Evolutionary conservation across 2,797 vertebrate species (phyloP), one percentile per base, ranked within the genome.

Genomic region (Lepilemur septentrionalis): DNA sequence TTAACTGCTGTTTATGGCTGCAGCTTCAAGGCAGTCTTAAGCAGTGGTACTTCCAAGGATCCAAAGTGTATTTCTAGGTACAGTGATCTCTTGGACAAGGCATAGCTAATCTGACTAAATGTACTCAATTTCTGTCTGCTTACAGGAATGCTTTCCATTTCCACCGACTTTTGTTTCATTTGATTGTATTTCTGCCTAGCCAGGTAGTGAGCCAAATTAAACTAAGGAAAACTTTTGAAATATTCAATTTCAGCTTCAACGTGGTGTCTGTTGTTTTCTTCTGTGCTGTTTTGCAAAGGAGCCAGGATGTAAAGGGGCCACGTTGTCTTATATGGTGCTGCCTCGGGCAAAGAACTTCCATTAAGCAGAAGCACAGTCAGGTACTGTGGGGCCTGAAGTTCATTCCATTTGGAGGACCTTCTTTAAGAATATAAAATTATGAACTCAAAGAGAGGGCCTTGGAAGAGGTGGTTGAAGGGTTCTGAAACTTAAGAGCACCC

Each of bases 121-220:
- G 2, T 20, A 15, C 67, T 55, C n/a, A 13, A 7, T 59, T 61
- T 67, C 32, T 43, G 52, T 38, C 32, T 69, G 70, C 48, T 86
- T 38, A 63, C 10, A 35, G 84, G 63, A 81, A 86, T 22, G 32
- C 23, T 83, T 90, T 76, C 59, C 22, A 25, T 79, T 72, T 89
- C 43, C 52, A 63, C 69, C 73, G 17, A 73, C 32, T 84, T 92
- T 43, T 70, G 17, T 55, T 81, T 73, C 32, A 48, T n/a, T 89
- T 82, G 43, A 76, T n/a, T 96, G 9, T 46, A 25, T 82, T 88
- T 96, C 92, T 89, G 50, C 89, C 70, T 92, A 35, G 18, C 55
- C 38, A 35, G 67, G 12, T 48, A 35, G 11, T 70, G 17, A 48
- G 76, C 82, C 91, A 95, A 95, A 75, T 89, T 82, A 48, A 96